Percentiles rank a stretch among this genome's conserved stretches.
These are phyloP conservation scores for Meloidogyne hapla DNA, from an alignment of 1,140 invertebrate genomes.

Conservation along the genomic window DNA sequence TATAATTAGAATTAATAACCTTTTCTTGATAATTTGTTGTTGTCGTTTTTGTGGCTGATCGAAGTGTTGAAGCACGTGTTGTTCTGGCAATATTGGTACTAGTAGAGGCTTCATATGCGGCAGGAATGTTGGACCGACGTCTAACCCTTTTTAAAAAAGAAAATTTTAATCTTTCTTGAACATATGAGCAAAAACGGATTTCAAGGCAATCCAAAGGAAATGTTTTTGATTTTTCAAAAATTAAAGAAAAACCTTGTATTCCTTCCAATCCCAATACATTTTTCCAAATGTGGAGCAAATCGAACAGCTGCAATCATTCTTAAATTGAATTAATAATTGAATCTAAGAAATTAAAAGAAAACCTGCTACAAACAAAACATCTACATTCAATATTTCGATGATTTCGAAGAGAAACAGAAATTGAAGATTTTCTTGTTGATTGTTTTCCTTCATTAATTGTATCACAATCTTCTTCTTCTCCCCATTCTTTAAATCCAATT, in stretches of 20 bases:
- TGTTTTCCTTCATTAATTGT: neutral
- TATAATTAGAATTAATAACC: neutral
- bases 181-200: neutral
- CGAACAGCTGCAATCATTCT: constrained; percentile 46
- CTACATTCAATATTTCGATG: constrained; percentile 13
- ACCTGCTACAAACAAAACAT: constrained; percentile 31
- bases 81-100: neutral
- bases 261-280: constrained; percentile 47
- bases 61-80: constrained; percentile 20
- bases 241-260: constrained; percentile 36
- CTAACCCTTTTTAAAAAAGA: constrained; percentile 1
- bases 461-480: constrained; percentile 2
- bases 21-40: neutral
- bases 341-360: constrained; percentile 12
- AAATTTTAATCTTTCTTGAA: too few species aligned
- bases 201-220: too few species aligned
- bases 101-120: neutral
- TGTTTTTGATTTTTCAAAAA: neutral
- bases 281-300: constrained; percentile 50
- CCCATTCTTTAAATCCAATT: constrained; percentile 12
- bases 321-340: neutral
- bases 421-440: neutral
- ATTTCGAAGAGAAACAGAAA: neutral
- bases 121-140: neutral
- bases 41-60: constrained; percentile 12